Conservation (phyloP, 2,888 invertebrate genomes). For the Mesochorus sp. region DNA sequence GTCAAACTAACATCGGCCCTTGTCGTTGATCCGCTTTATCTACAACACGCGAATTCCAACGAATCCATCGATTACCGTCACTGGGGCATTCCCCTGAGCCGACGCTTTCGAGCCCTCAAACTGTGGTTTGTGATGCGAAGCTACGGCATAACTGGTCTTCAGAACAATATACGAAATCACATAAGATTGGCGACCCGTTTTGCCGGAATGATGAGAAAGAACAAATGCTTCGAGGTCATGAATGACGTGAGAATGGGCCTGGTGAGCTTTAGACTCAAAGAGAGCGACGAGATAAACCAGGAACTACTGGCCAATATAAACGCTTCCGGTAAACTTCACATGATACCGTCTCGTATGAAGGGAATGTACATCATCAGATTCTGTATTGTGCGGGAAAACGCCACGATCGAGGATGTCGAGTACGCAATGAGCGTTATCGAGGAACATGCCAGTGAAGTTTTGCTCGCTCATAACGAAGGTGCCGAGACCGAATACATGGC, state of each 20-base stretch:
- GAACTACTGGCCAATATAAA: constrained; percentile 90
- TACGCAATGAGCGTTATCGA: constrained; percentile 86
- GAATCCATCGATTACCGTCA: constrained; percentile 89
- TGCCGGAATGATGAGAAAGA: constrained; percentile 86
- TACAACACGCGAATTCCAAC: constrained; percentile 91
- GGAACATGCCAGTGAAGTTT: constrained; percentile 85
- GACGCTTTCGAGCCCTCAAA: constrained; percentile 93
- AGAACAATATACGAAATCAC: constrained; percentile 92
- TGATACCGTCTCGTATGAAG: constrained; percentile 92
- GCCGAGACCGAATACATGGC: constrained; percentile 80
- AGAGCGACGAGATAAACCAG: constrained; percentile 89
- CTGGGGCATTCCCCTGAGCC: constrained; percentile 93
- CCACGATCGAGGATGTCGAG: constrained; percentile 88
- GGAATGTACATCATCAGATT: constrained; percentile 90
- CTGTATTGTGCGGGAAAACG: constrained; percentile 91
- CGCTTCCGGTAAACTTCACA: constrained; percentile 91
- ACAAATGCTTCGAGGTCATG: constrained; percentile 89
- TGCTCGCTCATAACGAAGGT: constrained; percentile 80
- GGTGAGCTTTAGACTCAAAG: constrained; percentile 90
- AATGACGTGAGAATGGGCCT: constrained; percentile 90
- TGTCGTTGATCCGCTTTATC: constrained; percentile 93
- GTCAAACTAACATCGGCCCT: constrained; percentile 91
- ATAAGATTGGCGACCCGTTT: constrained; percentile 90
- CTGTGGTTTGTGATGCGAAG: constrained; percentile 93
- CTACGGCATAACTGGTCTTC: constrained; percentile 92